Evolutionary conservation across 1,140 invertebrate species (phyloP), one percentile per base, ranked within the genome.

Genomic region (Papilio polyxenes): DNA sequence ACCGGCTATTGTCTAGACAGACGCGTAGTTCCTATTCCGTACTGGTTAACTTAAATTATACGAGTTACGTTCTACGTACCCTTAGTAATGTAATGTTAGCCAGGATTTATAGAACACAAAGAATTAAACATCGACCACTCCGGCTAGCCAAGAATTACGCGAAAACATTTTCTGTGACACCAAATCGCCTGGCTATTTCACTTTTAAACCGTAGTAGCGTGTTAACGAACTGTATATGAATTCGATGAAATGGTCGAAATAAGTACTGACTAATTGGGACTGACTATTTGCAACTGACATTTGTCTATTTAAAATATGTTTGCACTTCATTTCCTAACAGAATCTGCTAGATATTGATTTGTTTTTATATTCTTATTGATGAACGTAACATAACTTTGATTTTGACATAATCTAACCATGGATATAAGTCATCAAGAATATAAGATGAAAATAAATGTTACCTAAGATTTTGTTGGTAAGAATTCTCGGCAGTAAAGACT

Each of bases 401-500:
- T 65, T 17, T 10, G 4, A 31, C 20, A 65, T 31, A 65, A 62
- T 62, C 59, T 62, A 23, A 31, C 23, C 62, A 31, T 65, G 11
- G 3, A 23, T 65, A 62, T 56, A 56, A 56, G 53, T 13, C 53
- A 56, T 5, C 3, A 40, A 72, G 13, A 72, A 72, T 17, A 15
- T 72, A 37, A 72, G 65, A 72, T 72, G 23, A 7, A 37, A 65
- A 65, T 65, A 72, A 72, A 72, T 72, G 23, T 72, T 37, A 13
- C 23, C 31, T 37, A 31, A 15, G 13, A 37, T 72, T 72, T 31
- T 65, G 40, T 44, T 15, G 13, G 65, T 37, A 37, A 72, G 65
- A 69, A 69, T 11, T 72, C 23, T 5, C 23, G 65, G 65, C 65
- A 37, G 65, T 72, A 72, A 72, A 72, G 65, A 72, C 65, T 72